A percentile compares a stretch with the other conserved stretches of the same genome.
Conservation (phyloP, 1,140 invertebrate species). For the Metaphire vulgaris region DNA sequence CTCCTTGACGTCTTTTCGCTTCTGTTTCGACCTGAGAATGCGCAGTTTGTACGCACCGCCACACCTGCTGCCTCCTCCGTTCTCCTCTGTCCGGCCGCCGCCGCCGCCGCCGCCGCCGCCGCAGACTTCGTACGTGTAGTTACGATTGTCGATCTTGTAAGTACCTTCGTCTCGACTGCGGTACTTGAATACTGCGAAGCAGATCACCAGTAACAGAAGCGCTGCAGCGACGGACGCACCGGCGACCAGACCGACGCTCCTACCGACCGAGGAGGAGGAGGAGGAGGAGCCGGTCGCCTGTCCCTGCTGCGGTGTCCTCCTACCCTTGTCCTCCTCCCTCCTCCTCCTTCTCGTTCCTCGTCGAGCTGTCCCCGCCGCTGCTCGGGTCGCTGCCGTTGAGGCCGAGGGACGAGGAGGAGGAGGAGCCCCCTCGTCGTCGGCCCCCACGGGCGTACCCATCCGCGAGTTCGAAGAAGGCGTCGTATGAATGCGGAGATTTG, state of each 20-base stretch:
- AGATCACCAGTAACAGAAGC: slow-evolving; percentile 60
- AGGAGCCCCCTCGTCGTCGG: not conserved
- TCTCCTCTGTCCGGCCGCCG: slow-evolving; percentile 9
- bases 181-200: slow-evolving; percentile 76
- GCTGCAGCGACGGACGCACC: slow-evolving; percentile 15
- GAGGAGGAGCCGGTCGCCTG: too few species aligned
- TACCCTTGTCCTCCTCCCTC: too few species aligned
- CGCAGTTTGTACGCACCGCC: slow-evolving; percentile 42
- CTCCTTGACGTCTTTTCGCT: slow-evolving; percentile 82
- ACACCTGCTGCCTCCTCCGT: slow-evolving; percentile 36
- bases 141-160: slow-evolving; percentile 73
- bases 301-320: not conserved
- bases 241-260: slow-evolving; percentile 16
- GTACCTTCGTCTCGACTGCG: slow-evolving; percentile 73
- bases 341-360: too few species aligned
- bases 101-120: too few species aligned
- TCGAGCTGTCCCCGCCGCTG: too few species aligned
- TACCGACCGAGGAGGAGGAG: not conserved
- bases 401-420: too few species aligned
- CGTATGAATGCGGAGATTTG: too few species aligned
- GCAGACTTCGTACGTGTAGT: slow-evolving; percentile 40
- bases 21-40: slow-evolving; percentile 59
- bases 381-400: too few species aligned
- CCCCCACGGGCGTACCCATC: not conserved
- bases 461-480: too few species aligned